Base-by-base conservation (phyloP, 2,888 invertebrate genomes). In the Drosophila paramelanica region DNA sequence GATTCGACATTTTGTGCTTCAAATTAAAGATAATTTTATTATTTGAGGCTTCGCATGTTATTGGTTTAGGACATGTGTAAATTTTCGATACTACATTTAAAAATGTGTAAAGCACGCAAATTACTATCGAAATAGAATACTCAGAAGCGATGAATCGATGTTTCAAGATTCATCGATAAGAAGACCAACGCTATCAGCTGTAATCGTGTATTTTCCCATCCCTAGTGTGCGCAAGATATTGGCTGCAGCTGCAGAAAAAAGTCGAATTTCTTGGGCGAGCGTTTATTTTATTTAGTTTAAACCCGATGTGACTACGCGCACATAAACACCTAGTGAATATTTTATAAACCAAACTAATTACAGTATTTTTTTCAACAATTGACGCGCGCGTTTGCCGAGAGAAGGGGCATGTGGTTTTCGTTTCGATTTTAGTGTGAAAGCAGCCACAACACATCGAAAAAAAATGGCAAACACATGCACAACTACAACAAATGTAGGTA, bases 401-500 rank as follows among this genome's bases (percentile, higher is more conserved):
- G 57, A 42, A 72, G 52, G 59, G 69, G 72, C 79, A 79, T 89
- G 90, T 84, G 88, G 74, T 62, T 68, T 57, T 57, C 71, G 51
- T 70, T 73, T 53, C 49, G 72, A 79, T 69, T 72, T 77, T 75
- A 66, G 67, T 73, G 88, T 69, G 86, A 88, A 88, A 88, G 67
- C 85, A 73, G 72, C 56, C 72, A 69, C 65, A 81, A 71, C 79
- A 84, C 84, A 61, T 67, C 56, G 66, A 65, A 57, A 67, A 67
- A 89, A 77, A 89, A 87, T 84, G 90, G 82, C 90, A 84, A 89
- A 76, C 84, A 82, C 88, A 87, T 73, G 67, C 58, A 87, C 88
- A 81, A 67, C 59, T 73, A 83, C 81, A 80, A 73, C 64, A 89
- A 86, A 87, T 72, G 81, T 89, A 86, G 81, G 83, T 89, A 89